These are phyloP conservation scores for Hapalemur alaotrensis DNA, from an alignment of 2,797 vertebrate species.

Conservation along the genomic window DNA sequence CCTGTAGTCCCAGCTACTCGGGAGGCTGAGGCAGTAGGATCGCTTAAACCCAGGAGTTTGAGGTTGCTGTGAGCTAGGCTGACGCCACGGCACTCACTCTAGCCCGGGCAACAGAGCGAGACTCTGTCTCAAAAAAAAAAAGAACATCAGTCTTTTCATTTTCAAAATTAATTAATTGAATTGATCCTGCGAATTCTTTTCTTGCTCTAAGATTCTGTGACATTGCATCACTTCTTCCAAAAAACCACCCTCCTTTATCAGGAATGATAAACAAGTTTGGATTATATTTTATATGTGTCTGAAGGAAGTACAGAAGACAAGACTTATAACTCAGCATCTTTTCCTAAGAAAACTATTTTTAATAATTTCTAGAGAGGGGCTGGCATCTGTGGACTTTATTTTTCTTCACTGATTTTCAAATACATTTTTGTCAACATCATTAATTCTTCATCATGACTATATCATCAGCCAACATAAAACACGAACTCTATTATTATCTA, in stretches of 20 bases:
- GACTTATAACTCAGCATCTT: neutral
- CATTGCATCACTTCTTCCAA: neutral
- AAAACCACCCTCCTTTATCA: neutral
- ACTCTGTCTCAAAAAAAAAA: too few relatives aligned
- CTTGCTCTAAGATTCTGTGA: neutral
- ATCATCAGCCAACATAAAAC: neutral
- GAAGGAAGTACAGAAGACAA: neutral
- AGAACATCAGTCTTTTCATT: neutral
- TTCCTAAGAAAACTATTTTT: neutral
- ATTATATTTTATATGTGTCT: neutral
- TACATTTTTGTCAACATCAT: constrained; percentile 17
- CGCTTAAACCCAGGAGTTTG: too few relatives aligned
- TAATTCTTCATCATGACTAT: constrained; percentile 16
- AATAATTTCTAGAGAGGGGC: neutral
- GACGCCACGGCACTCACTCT: too few relatives aligned
- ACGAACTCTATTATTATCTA: neutral
- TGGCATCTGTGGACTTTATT: neutral
- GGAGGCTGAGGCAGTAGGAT: too few relatives aligned
- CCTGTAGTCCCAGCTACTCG: too few relatives aligned
- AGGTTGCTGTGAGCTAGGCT: too few relatives aligned
- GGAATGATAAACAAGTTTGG: neutral
- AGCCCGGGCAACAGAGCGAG: too few relatives aligned
- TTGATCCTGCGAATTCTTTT: neutral
- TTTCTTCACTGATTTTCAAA: constrained; percentile 38
- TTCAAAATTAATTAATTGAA: neutral